Percentiles rank a stretch among this genome's conserved stretches.
phyloP scores from a whole-genome alignment of 1,140 invertebrate species.

The Diuraphis noxia region DNA sequence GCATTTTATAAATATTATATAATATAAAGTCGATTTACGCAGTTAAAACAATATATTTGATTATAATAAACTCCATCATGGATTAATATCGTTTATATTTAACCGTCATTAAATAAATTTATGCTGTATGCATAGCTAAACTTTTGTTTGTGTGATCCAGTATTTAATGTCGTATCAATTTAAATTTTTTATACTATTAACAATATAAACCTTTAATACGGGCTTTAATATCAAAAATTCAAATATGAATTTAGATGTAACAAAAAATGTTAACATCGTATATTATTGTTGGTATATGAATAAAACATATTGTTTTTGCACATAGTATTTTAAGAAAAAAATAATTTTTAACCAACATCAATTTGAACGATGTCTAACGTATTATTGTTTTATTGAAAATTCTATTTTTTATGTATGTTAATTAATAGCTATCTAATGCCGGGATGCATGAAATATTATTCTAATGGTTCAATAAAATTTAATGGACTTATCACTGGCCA shows the following conservation, averaged over 20 bases:
- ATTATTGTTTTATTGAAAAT: not conserved
- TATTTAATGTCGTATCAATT: not conserved
- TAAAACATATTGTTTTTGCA: not conserved
- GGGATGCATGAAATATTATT: too few species aligned
- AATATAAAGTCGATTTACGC: not conserved
- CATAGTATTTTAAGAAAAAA: not conserved
- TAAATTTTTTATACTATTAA: not conserved
- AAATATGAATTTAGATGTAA: not conserved
- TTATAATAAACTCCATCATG: not conserved
- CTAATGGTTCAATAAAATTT: too few species aligned
- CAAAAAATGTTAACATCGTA: conserved; percentile 9
- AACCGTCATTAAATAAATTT: not conserved
- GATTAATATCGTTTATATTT: not conserved
- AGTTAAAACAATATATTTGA: not conserved
- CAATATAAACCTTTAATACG: not conserved
- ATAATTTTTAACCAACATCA: not conserved
- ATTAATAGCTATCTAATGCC: not conserved
- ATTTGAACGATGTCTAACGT: not conserved
- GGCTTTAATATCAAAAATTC: not conserved
- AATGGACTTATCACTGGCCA: too few species aligned
- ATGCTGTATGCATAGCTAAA: not conserved
- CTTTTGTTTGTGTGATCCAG: not conserved
- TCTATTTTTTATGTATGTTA: not conserved
- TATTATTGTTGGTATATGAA: conserved; percentile 2
- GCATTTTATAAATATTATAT: not conserved